Percentiles rank a stretch among this genome's conserved stretches.
phyloP scores from a whole-genome alignment of 2,888 invertebrate genomes.

The Geotrupes spiniger region DNA sequence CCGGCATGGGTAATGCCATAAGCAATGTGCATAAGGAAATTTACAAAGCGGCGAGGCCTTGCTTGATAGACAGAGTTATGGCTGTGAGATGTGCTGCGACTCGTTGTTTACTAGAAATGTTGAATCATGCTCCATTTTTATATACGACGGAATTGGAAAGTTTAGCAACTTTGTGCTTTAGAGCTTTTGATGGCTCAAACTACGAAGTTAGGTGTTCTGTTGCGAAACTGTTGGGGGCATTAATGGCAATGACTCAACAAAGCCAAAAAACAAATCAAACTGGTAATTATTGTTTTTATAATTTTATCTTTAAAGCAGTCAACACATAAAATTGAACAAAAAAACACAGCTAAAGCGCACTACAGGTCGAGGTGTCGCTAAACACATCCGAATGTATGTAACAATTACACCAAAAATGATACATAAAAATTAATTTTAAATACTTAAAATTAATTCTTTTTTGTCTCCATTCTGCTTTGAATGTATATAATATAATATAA shows the following conservation, averaged over 20 bases:
- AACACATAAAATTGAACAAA: too few species aligned
- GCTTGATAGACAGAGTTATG: slow-evolving; percentile 88
- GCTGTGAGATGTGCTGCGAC: slow-evolving; percentile 93
- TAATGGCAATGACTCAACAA: slow-evolving; percentile 83
- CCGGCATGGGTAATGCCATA: slow-evolving; percentile 94
- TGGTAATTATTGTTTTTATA: slow-evolving; percentile 43
- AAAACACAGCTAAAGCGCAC: too few species aligned
- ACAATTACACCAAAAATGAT: too few species aligned
- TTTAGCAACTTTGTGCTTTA: slow-evolving; percentile 84
- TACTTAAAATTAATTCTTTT: too few species aligned
- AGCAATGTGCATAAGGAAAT: slow-evolving; percentile 83
- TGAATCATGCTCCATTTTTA: slow-evolving; percentile 80
- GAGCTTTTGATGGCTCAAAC: slow-evolving; percentile 88
- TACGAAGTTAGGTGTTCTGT: slow-evolving; percentile 91
- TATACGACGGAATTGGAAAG: slow-evolving; percentile 90
- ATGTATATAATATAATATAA: too few species aligned
- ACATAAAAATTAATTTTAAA: too few species aligned
- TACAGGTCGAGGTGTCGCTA: too few species aligned
- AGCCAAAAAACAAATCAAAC: slow-evolving; percentile 56
- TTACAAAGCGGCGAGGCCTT: slow-evolving; percentile 84
- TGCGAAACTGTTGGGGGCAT: slow-evolving; percentile 84
- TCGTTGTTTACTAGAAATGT: slow-evolving; percentile 83
- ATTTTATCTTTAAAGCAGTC: too few species aligned
- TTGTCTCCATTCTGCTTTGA: too few species aligned
- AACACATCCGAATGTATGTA: too few species aligned